Evolutionary conservation across 2,113 vertebrate genomes (phyloP), one percentile per base, ranked within the genome.

Genomic region (Sceloporus tristichus): DNA sequence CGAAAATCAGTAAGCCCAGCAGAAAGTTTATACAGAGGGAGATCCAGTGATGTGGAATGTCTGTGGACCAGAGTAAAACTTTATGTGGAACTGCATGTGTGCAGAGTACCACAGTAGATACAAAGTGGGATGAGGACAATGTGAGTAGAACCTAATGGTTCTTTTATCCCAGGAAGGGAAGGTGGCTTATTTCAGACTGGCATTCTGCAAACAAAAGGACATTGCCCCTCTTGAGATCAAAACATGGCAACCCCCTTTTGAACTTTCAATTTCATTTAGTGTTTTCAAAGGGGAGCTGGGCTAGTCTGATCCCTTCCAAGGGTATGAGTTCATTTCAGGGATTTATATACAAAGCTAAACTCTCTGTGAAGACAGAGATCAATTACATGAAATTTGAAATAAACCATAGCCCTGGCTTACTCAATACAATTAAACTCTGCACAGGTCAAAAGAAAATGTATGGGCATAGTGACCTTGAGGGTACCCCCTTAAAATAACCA

Each of bases 281-380:
- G 70, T 92, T 95, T 96, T 93, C 54, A 74, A 85, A 82, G 94
- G 91, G 84, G 83, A 94, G 88, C 87, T 56, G 92, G 91, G 1
- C 70, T 38, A 0, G 92, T 90, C 82, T 91, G 92, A 79, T 91
- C 89, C 86, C 89, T 95, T 94, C 79, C 40, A 87, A 90, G 81
- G 92, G 79, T 91, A 85, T 81, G 82, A 73, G 90, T 95, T 95
- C 89, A 83, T 91, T 86, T 68, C 56, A 76, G 89, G 93, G 95
- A 95, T 96, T 96, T 95, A 95, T 95, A 92, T 94, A 82, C 90
- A 71, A 78, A 91, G 86, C 84, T 90, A 85, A 85, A 82, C 42
- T 2, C 38, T 3, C 56, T 90, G 77, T 88, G 95, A 96, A 93
- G 94, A 92, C 91, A 53, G 89, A 95, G 90, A 94, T 95, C 94